phyloP scores from a whole-genome alignment of 2,797 vertebrate genomes.

The Sorex maritimensis region DNA sequence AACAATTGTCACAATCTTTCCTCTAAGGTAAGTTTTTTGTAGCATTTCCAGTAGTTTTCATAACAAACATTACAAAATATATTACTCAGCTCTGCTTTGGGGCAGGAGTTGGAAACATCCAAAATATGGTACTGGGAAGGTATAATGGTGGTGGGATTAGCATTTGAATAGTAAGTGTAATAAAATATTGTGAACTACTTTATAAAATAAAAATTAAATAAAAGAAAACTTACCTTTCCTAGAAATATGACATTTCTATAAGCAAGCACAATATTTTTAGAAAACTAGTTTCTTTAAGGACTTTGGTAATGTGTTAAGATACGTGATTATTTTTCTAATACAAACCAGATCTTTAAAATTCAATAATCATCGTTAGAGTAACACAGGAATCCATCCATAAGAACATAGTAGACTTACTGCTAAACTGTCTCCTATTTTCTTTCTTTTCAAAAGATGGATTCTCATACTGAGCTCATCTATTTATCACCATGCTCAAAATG shows the following conservation, averaged over 20 bases:
- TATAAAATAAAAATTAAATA: too few species aligned
- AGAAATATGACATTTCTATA: neutral
- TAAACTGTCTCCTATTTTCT: neutral
- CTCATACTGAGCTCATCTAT: neutral
- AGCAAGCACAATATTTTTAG: neutral
- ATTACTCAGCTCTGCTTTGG: too few species aligned
- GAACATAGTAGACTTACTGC: neutral
- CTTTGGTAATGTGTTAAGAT: neutral
- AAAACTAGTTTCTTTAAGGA: neutral
- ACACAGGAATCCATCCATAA: neutral
- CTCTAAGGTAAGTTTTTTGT: too few species aligned
- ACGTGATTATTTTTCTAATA: neutral
- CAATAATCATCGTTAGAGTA: neutral
- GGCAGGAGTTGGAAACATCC: too few species aligned
- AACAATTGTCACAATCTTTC: too few species aligned
- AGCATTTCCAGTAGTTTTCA: too few species aligned
- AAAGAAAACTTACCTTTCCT: neutral
- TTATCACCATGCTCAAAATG: neutral
- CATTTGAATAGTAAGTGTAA: too few species aligned
- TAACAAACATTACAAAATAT: too few species aligned
- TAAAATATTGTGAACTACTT: too few species aligned
- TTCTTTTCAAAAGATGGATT: slow-evolving; percentile 21
- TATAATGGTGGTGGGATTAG: too few species aligned
- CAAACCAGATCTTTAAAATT: neutral
- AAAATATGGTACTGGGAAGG: too few species aligned